Evolutionary conservation across 2,797 vertebrate genomes (phyloP).

Genomic region (Clarias fuscus): DNA sequence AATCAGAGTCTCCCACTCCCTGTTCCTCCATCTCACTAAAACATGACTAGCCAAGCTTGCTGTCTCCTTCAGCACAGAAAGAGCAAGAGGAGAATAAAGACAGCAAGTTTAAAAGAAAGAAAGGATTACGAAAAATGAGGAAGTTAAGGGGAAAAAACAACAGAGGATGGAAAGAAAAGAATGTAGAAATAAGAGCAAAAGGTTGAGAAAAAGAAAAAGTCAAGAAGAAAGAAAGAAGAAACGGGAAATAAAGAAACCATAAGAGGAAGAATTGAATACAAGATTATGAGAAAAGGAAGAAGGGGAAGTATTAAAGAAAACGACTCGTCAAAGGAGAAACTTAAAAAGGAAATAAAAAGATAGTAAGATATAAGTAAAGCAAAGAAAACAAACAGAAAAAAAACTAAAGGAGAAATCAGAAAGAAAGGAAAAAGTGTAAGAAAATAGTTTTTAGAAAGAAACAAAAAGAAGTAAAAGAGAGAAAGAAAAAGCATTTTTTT

Average conservation of each 20-base stretch:
- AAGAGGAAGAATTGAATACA: not conserved
- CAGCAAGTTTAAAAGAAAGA: not conserved
- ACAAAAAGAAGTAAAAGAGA: no score
- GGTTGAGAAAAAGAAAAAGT: not conserved
- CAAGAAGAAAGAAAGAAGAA: not conserved
- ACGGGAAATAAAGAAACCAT: not conserved
- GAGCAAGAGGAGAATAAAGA: not conserved
- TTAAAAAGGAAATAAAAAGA: not conserved
- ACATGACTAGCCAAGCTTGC: not conserved
- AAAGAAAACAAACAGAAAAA: not conserved
- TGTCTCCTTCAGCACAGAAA: not conserved
- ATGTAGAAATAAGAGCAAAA: not conserved
- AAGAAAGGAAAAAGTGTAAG: not conserved
- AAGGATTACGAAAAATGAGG: not conserved
- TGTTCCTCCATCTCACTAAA: not conserved
- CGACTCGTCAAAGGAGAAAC: not conserved
- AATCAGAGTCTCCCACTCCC: conserved; percentile 8
- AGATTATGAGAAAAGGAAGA: not conserved
- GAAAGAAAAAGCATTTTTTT: no score
- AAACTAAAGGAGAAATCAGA: no score
- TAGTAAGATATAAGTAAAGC: not conserved
- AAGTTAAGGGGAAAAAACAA: not conserved
- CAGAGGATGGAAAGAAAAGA: not conserved
- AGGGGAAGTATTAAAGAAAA: not conserved
- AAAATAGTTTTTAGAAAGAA: not conserved